Conservation (phyloP, 2,113 vertebrate genomes). For the Spheniscus mendiculus region DNA sequence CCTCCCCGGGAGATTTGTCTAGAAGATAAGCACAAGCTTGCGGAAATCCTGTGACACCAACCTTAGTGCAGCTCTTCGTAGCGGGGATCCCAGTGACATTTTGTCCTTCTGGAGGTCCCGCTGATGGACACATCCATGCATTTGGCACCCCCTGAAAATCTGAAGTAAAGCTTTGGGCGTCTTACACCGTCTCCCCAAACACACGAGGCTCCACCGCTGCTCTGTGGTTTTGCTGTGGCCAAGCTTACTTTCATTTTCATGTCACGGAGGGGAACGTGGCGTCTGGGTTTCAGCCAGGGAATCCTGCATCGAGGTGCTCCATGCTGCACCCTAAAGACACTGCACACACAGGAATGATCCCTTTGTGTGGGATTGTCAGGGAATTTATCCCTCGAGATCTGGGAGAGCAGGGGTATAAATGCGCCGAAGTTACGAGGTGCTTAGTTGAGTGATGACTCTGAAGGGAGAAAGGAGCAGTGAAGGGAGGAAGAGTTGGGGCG, state of each 20-base stretch:
- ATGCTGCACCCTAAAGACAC: not conserved
- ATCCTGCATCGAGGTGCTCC: not conserved
- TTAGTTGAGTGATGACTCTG: not conserved
- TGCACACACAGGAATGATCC: not conserved
- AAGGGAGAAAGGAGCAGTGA: not conserved
- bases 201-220: not conserved
- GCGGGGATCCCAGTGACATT: not conserved
- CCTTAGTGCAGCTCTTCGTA: not conserved
- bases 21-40: constrained; percentile 23
- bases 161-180: not conserved
- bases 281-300: not conserved
- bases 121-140: not conserved
- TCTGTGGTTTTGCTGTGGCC: not conserved
- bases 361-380: not conserved
- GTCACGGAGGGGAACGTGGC: not conserved
- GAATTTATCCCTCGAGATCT: not conserved
- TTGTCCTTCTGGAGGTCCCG: not conserved
- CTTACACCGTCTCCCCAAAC: not conserved
- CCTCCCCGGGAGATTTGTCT: not conserved
- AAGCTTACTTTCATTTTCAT: not conserved
- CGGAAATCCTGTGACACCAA: not conserved
- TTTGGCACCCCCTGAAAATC: not conserved
- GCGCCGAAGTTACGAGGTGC: not conserved
- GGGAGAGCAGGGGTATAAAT: not conserved
- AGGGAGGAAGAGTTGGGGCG: not conserved